Percentiles rank a stretch among this genome's conserved stretches.
Conservation (phyloP, 2,888 invertebrate species). For the Drosophila nigritarsus region DNA sequence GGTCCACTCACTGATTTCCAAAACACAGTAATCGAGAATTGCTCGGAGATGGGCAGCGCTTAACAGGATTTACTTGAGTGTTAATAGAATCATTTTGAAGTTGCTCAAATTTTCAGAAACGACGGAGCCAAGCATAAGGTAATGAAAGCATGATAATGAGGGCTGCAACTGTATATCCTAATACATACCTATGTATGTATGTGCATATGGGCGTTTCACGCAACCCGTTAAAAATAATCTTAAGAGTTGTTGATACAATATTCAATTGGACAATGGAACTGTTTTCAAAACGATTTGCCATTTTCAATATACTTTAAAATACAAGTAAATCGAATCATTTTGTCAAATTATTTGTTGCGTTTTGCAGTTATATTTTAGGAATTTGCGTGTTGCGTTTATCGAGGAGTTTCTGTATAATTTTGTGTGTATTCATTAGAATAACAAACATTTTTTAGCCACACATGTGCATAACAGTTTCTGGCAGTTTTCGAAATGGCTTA, state of each 20-base stretch:
- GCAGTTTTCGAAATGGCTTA: conserved; percentile 21
- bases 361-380: not conserved
- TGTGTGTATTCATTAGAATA: conserved; percentile 5
- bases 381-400: not conserved
- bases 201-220: not conserved
- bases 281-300: not conserved
- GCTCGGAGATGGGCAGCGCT: not conserved
- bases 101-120: too few species aligned
- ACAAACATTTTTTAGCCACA: not conserved
- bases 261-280: not conserved
- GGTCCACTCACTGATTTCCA: not conserved
- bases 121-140: not conserved
- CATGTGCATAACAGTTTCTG: conserved; percentile 3
- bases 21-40: not conserved
- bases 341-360: not conserved
- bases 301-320: not conserved
- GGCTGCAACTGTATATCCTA: not conserved
- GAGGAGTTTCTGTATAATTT: not conserved
- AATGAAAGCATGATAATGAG: not conserved
- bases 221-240: not conserved
- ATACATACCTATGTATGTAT: not conserved
- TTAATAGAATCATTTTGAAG: not conserved
- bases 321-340: not conserved
- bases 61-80: not conserved
- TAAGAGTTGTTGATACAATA: not conserved